These are phyloP conservation scores for Dicaeum eximium DNA, from an alignment of 2,113 vertebrate genomes.

Conservation along the genomic window DNA sequence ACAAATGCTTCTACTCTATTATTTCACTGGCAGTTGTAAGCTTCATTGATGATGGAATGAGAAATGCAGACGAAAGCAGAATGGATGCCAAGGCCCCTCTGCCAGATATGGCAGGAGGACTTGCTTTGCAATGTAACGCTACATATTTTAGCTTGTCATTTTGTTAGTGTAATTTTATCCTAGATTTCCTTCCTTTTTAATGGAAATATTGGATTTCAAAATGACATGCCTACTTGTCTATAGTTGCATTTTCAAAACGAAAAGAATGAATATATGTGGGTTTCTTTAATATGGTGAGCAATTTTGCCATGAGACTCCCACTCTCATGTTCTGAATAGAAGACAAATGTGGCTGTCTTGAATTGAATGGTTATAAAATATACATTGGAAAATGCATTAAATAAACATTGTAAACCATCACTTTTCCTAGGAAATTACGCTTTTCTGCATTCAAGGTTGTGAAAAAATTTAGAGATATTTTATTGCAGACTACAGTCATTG, in stretches of 20 bases:
- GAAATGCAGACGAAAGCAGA: not conserved
- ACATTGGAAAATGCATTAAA: not conserved
- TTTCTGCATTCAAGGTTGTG: not conserved
- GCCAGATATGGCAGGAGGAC: constrained; percentile 9
- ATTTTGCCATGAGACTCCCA: not conserved
- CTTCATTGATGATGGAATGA: not conserved
- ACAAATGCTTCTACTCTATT: not conserved
- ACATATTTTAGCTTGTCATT: constrained; percentile 41
- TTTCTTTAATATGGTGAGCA: not conserved
- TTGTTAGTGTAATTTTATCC: not conserved
- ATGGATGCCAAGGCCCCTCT: constrained; percentile 12
- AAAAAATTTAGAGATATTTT: not conserved
- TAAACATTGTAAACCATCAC: not conserved
- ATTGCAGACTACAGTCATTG: not conserved
- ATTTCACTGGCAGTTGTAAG: not conserved
- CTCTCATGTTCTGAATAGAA: not conserved
- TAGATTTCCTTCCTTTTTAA: not conserved
- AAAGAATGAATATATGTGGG: not conserved
- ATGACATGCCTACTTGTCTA: not conserved
- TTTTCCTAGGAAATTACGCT: not conserved
- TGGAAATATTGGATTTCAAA: not conserved
- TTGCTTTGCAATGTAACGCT: not conserved
- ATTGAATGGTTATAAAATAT: not conserved
- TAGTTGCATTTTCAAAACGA: not conserved
- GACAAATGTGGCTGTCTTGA: not conserved